Base-by-base conservation (phyloP, 2,113 vertebrate species). In the Phrynocephalus versicolor region DNA sequence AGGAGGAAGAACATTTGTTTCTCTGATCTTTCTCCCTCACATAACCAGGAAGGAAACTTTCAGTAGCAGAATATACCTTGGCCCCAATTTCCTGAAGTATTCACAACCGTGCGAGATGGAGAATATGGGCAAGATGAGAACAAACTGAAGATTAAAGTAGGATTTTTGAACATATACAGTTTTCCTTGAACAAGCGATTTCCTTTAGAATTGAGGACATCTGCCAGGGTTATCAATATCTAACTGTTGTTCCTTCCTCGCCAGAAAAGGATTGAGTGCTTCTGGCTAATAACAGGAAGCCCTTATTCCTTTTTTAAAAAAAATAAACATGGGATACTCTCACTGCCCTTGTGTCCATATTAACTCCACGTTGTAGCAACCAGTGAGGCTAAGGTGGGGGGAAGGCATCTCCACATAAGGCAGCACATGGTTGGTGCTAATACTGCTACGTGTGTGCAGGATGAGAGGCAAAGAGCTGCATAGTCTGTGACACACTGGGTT, bases 371-470 rank as follows among this genome's bases (percentile, higher is more conserved):
- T 3, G 18, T 10, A 82, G 78, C 80, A 60, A 67, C 87, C 27
- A 1, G 0, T 0, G 0, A 85, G 39, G 79, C 6, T 74, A 14
- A 51, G 45, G 74, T n/a, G n/a, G n/a, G 89, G 33, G 82, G 30
- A 88, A 85, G 89, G 58, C 16, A 89, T 87, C 88, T 93, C 92
- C 19, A 0, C 39, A 16, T 94, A 93, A 94, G 92, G 93, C 94
- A 94, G 91, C 19, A 86, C 90, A 88, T 3, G 23, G 90, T 88
- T 5, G 0, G 3, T 41, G 6, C 69, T 64, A 83, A 90, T 88
- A 84, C 92, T 91, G 92, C 2, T 15, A 41, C 35, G 83, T 18
- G 82, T 76, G 62, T 82, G 5, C 65, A 58, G 9, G 7, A 72
- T 2, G 1, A 71, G 67, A 78, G 57, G 65, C 19, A 71, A 0